phyloP scores from a whole-genome alignment of 2,797 vertebrate species.

The Sebastes taczanowskii region DNA sequence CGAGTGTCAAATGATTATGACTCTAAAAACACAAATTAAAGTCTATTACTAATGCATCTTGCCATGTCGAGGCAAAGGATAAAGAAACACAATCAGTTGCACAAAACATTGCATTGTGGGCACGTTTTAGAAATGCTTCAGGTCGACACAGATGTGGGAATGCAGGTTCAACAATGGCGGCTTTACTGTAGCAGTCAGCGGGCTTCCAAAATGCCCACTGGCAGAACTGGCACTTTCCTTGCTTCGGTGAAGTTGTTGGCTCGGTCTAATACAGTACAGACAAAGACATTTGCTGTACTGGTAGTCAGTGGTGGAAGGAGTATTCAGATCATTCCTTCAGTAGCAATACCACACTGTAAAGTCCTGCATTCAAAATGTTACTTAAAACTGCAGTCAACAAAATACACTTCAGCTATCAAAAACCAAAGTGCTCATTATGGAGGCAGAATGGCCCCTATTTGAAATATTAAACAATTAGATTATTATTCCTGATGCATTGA shows the following conservation, averaged over 20 bases:
- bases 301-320: background rate
- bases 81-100: background rate
- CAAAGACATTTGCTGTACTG: conserved; percentile 25
- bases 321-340: background rate
- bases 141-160: conserved; percentile 54
- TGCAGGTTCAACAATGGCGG: conserved; percentile 56
- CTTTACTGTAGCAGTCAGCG: conserved; percentile 38
- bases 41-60: conserved; percentile 23
- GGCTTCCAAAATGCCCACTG: conserved; percentile 41
- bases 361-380: background rate
- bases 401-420: background rate
- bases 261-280: conserved; percentile 28
- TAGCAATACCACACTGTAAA: background rate
- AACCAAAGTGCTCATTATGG: background rate
- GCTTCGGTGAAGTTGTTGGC: conserved; percentile 45
- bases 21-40: conserved; percentile 56
- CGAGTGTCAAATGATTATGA: conserved; percentile 53
- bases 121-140: conserved; percentile 46
- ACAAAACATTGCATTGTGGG: conserved; percentile 10
- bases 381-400: background rate
- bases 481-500: background rate
- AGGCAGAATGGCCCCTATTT: background rate
- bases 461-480: background rate
- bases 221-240: conserved; percentile 51
- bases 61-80: conserved; percentile 5